Evolutionary conservation across 2,888 invertebrate species (phyloP).

Genomic region (Siphlonurus alternatus): DNA sequence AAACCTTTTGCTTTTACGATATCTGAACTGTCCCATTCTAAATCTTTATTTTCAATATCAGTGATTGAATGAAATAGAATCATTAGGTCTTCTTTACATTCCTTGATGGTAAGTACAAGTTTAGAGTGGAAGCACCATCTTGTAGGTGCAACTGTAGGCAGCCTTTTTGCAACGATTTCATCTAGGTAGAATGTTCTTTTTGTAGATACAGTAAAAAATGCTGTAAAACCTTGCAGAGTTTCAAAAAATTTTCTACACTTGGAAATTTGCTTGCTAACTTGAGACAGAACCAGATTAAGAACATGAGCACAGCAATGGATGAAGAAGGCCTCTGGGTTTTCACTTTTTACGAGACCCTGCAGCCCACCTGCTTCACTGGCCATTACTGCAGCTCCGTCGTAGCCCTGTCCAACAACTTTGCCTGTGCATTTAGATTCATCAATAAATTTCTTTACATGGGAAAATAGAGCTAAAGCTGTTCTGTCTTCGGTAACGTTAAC

Average conservation of each 20-base stretch:
- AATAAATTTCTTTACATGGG: too few species aligned
- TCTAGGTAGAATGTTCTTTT: neutral
- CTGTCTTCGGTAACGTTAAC: neutral
- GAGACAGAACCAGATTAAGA: neutral
- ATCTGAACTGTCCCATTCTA: neutral
- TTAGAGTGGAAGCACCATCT: neutral
- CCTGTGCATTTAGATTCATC: too few species aligned
- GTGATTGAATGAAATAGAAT: too few species aligned
- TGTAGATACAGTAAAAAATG: neutral
- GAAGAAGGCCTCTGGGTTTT: neutral
- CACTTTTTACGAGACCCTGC: neutral
- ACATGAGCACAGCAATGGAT: neutral
- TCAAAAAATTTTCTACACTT: neutral
- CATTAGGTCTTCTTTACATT: neutral
- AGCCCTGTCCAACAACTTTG: neutral
- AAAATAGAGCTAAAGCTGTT: neutral
- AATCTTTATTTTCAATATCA: too few species aligned
- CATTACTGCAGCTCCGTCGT: neutral
- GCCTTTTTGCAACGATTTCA: neutral
- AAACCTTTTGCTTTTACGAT: neutral
- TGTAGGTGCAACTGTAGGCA: neutral
- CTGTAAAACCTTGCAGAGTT: neutral
- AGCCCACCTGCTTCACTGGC: neutral
- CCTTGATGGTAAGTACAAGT: neutral
- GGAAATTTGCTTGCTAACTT: neutral